Percentiles rank a stretch among this genome's conserved stretches.
Evolutionary conservation across 2,797 vertebrate species (phyloP).

Genomic region (Tokudaia tokunoshimensis): DNA sequence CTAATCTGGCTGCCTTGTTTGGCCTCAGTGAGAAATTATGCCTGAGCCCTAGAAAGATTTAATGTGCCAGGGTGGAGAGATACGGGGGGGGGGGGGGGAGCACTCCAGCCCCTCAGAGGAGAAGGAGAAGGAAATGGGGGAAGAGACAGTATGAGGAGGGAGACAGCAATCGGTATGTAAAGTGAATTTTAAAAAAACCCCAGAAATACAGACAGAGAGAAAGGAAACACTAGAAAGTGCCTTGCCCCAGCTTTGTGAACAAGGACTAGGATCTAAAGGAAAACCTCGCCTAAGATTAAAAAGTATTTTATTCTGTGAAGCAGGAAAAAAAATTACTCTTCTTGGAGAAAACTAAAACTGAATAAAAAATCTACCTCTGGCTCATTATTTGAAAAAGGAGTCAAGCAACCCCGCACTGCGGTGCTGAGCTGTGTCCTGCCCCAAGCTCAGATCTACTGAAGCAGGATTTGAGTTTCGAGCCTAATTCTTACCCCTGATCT

Average conservation of each 20-base stretch:
- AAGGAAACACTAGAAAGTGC: neutral
- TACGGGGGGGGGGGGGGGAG: neutral
- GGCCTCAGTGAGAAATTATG: neutral
- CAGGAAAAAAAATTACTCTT: neutral
- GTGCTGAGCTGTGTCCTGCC: neutral
- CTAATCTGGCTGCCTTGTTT: neutral
- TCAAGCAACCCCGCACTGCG: conserved; percentile 13
- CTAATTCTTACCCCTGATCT: conserved; percentile 56
- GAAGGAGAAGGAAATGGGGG: neutral
- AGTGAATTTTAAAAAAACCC: neutral
- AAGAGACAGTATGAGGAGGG: neutral
- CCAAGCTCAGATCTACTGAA: conserved; percentile 62
- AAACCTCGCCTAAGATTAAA: too few relatives aligned
- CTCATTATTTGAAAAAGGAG: neutral
- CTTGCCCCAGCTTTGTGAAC: neutral
- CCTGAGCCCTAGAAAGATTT: neutral
- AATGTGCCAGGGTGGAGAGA: neutral
- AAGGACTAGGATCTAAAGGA: too few relatives aligned
- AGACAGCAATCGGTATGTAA: neutral
- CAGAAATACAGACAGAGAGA: neutral
- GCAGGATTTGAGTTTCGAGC: conserved; percentile 55
- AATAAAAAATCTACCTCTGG: neutral
- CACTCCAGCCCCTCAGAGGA: neutral
- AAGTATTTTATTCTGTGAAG: too few relatives aligned
- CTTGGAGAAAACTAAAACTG: conserved; percentile 31